Evolutionary conservation across 2,113 vertebrate genomes (phyloP).

Genomic region (Equus quagga): DNA sequence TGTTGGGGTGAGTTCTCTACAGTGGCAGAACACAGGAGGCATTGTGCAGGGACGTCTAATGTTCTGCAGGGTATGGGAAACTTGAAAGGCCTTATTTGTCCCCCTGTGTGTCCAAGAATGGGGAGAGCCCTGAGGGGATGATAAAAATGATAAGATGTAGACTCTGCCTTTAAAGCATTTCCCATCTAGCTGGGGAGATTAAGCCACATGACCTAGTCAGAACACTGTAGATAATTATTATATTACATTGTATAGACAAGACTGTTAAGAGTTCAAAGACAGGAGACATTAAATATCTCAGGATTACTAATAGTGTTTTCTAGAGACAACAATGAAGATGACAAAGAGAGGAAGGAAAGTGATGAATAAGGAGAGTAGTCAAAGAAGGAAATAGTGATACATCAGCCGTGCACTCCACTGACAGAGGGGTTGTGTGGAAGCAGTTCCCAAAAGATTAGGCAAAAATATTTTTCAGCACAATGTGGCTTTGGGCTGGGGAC

Average conservation of each 20-base stretch:
- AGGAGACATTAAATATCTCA: neutral
- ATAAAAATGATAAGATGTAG: neutral
- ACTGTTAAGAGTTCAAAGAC: slow-evolving; percentile 20
- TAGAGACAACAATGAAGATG: neutral
- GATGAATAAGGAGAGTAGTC: neutral
- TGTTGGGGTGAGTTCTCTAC: neutral
- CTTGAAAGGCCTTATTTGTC: neutral
- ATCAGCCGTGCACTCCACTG: neutral
- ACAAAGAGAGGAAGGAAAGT: neutral
- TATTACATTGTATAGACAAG: neutral
- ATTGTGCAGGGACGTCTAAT: neutral
- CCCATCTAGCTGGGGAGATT: neutral
- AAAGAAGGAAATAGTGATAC: neutral
- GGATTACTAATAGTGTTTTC: neutral
- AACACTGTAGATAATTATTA: neutral
- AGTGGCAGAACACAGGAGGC: neutral
- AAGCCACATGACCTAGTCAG: neutral
- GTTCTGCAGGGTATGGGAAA: neutral
- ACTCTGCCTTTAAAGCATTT: neutral
- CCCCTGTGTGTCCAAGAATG: neutral
- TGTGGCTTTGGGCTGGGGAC: neutral
- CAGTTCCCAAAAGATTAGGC: neutral
- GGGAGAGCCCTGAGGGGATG: neutral
- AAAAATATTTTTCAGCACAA: neutral
- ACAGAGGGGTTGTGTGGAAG: neutral